Evolutionary conservation across 1,140 invertebrate species (phyloP).

Genomic region (Oreohelix idahoensis): DNA sequence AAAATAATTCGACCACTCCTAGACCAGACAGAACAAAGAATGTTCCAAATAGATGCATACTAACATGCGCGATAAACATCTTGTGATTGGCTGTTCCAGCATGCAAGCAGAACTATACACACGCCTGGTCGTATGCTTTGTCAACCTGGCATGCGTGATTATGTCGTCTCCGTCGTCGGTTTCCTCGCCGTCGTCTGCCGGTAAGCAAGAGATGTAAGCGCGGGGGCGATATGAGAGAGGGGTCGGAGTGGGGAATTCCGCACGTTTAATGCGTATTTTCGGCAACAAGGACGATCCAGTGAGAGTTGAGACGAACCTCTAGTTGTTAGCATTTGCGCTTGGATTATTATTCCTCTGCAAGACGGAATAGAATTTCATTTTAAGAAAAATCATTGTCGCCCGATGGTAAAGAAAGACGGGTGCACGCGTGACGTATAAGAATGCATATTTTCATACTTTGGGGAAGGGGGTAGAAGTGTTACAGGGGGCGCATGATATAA

Average conservation of each 20-base stretch:
- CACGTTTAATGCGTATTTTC: not conserved
- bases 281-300: not conserved
- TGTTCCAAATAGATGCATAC: no score
- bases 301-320: not conserved
- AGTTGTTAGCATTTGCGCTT: not conserved
- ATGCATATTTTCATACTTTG: no score
- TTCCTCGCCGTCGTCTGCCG: not conserved
- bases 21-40: no score
- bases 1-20: no score
- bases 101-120: not conserved
- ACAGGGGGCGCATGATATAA: no score
- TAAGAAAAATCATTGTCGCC: not conserved
- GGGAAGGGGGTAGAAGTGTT: no score
- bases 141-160: not conserved
- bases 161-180: not conserved
- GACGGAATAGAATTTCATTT: not conserved
- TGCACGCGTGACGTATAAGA: no score
- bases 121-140: not conserved
- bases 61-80: not conserved
- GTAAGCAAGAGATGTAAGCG: not conserved
- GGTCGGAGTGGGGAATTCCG: not conserved
- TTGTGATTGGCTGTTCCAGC: not conserved
- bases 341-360: not conserved
- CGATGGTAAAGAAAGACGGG: not conserved
- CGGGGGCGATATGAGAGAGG: not conserved